Evolutionary conservation across 1,140 invertebrate species (phyloP).

Genomic region (Zeugodacus cucurbitae): DNA sequence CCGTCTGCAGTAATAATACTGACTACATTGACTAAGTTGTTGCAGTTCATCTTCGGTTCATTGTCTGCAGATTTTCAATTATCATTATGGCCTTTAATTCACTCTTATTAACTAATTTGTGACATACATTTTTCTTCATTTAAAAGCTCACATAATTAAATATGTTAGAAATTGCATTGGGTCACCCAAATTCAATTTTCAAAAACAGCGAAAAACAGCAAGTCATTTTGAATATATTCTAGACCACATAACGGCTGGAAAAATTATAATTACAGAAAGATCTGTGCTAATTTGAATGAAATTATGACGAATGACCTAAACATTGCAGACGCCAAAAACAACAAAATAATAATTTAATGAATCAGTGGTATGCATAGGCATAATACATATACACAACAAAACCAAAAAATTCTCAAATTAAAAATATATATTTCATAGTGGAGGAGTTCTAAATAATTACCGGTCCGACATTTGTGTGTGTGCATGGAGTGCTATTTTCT

Average conservation of each 20-base stretch:
- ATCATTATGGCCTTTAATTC: no score
- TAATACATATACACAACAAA: neutral
- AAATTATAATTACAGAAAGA: neutral
- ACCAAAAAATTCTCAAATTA: neutral
- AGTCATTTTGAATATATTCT: neutral
- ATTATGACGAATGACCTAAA: neutral
- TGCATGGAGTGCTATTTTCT: neutral
- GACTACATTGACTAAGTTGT: no score
- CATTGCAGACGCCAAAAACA: no score
- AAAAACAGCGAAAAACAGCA: neutral
- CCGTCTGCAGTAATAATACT: no score
- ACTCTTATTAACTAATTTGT: no score
- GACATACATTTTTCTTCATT: no score
- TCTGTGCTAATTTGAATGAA: neutral
- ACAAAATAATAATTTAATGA: no score
- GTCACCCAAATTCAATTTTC: neutral
- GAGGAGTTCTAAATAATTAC: neutral
- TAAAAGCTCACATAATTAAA: no score
- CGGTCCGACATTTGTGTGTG: neutral
- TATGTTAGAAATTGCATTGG: no score
- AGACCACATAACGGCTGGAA: neutral
- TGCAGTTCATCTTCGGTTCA: no score
- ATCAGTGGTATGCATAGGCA: no score
- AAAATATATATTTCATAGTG: neutral
- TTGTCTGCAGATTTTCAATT: no score